Evolutionary conservation across 2,797 vertebrate genomes (phyloP).

Genomic region (Sarcophilus harrisii): DNA sequence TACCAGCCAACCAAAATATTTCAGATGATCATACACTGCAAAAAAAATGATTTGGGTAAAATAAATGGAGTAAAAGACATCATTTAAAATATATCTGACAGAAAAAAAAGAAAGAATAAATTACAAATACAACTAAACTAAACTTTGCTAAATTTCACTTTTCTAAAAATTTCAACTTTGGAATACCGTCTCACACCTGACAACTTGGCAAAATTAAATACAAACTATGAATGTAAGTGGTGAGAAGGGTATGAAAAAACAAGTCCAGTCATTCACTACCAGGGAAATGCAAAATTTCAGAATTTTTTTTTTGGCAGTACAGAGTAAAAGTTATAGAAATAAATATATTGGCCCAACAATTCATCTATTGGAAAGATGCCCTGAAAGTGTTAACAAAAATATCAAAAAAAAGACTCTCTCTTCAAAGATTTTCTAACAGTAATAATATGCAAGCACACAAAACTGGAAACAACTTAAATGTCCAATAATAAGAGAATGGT

Average conservation of each 20-base stretch:
- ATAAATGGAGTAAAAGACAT: not conserved
- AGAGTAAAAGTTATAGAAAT: not conserved
- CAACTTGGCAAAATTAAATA: not conserved
- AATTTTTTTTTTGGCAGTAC: not conserved
- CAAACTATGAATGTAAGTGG: not conserved
- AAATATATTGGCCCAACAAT: not conserved
- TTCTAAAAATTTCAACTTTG: not conserved
- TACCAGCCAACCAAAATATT: not conserved
- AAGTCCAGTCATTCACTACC: not conserved
- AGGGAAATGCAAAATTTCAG: not conserved
- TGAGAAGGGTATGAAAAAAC: not conserved
- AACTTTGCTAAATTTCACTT: not conserved
- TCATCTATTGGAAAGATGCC: not conserved
- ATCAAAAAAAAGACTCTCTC: not conserved
- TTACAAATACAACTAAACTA: not conserved
- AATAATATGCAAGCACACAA: not conserved
- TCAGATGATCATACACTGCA: not conserved
- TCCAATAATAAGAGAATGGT: not conserved
- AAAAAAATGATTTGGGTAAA: not conserved
- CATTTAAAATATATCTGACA: not conserved
- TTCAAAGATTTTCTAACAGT: not conserved
- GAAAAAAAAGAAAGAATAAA: not conserved
- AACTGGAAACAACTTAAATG: not conserved
- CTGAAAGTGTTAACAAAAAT: not conserved
- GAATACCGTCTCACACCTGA: not conserved